Base-by-base conservation (phyloP, 2,888 invertebrate species). In the Sphecodes monilicornis region DNA sequence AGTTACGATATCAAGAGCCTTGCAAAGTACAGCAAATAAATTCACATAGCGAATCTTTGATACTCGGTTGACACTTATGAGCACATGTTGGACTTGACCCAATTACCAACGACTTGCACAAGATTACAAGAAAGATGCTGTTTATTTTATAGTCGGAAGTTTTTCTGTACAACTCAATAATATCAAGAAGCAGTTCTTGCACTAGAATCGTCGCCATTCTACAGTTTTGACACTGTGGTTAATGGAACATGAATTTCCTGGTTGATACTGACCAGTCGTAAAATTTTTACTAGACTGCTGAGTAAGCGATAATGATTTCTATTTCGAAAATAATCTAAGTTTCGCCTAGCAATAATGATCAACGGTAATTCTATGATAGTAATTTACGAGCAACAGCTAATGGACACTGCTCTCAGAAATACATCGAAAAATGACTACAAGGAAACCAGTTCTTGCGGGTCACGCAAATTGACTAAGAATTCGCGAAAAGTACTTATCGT, bases 401-500 rank as follows among this genome's bases (percentile, higher is more conserved):
- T 26, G 57, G 57, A 60, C 26, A 26, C 57, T 29, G 50, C 50
- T n/a, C 50, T 54, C 50, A 2, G 50, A n/a, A 54, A 54, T n/a
- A 54, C 50, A 10, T 5, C 4, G 57, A 60, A 60, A 57, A 60
- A 60, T 60, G 26, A 26, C 11, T 26, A 60, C 26, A 16, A 22
- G 39, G 68, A 43, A 26, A 43, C 69, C 39, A 29, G 69, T 76
- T 76, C 29, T 18, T 6, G 6, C 41, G 60, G 18, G 16, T 54
- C n/a, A 32, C 3, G 46, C 73, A 0, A 32, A 41, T 50, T 74
- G 50, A 1, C 46, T 46, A 68, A 60, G 43, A 81, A 64, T 54
- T 22, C 26, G 60, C 50, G 76, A 69, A 72, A 76, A 43, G 29
- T 50, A 54, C 13, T 10, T 75, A 76, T 79, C 71, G 68, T 50